Evolutionary conservation across 1,140 invertebrate genomes (phyloP), one percentile per base, ranked within the genome.

Genomic region (Venustaconcha ellipsiformis): DNA sequence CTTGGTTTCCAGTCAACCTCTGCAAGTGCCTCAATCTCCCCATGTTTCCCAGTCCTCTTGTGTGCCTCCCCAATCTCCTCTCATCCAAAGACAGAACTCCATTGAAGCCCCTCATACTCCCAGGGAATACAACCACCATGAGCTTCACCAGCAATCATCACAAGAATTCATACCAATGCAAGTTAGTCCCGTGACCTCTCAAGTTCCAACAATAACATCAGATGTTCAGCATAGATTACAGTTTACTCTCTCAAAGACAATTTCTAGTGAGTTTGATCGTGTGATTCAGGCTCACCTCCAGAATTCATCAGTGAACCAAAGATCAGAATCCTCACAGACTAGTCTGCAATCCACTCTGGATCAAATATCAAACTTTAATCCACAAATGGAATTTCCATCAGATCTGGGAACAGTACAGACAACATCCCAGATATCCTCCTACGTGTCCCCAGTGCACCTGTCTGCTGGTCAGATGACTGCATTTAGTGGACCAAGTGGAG

Each of bases 51-150:
- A 72, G 37, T 78, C 76, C 48, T 66, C 72, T 65, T 67, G 71
- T 58, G 71, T 80, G 48, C 74, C 37, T 58, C 59, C 72, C 48
- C 75, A 74, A 63, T 77, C 75, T 57, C 71, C 74, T 59, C 20
- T 77, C 30, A 58, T 82, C 59, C 80, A 82, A 48, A 73, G 75
- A 59, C 78, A 77, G 67, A 62, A 66, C n/a, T 82, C 80, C 15
- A 65, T 82, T 18, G 80, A 82, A 55, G 30, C 80, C 11, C 30
- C 67, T n/a, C 69, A 71, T 14, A 77, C 70, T 48, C 75, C 75
- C 23, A 55, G 57, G 30, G 74, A 70, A 23, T 71, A 77, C 37
- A 60, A 26, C 20, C 62, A 71, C 18, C 75, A 55, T 57, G 63
- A 12, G 18, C 37, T 77, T 60, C 64, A 56, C 72, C 80, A 69